A percentile compares a stretch with the other conserved stretches of the same genome.
phyloP scores from a whole-genome alignment of 2,888 invertebrate species.

The Stictocephala bisonia region DNA sequence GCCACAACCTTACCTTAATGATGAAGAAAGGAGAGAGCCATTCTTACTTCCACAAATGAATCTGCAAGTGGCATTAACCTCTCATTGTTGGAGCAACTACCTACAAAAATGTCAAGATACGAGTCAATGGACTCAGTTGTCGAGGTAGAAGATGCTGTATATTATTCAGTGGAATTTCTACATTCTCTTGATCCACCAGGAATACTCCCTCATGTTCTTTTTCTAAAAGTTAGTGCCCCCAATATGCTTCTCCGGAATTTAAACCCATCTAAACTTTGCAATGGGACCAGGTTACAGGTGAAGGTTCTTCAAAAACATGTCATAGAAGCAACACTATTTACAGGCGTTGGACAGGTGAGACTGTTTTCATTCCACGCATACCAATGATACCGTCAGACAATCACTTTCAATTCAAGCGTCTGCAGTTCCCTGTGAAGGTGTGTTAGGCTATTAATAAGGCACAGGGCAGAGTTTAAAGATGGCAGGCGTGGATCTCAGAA shows the following conservation, averaged over 20 bases:
- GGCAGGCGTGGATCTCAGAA: no score
- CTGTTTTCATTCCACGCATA: conserved; percentile 1
- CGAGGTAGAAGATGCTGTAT: not conserved
- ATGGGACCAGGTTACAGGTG: no score
- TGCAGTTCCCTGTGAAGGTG: no score
- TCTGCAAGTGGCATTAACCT: not conserved
- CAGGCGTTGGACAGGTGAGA: not conserved
- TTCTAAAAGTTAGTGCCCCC: conserved; percentile 52
- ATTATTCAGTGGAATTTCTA: not conserved
- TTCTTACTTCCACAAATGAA: not conserved
- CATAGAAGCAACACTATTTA: no score
- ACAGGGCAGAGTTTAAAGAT: no score
- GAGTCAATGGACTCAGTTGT: not conserved
- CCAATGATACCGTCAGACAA: no score
- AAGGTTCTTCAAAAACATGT: conserved; percentile 46
- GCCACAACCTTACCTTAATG: no score
- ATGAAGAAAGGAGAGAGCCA: no score
- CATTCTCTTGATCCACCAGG: conserved; percentile 43
- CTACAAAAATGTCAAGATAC: not conserved
- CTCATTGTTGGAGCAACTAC: not conserved
- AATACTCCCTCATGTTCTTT: conserved; percentile 50
- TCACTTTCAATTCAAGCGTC: no score
- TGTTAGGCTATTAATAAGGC: no score
- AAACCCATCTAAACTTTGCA: conserved; percentile 56
- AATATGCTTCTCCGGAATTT: conserved; percentile 57